Evolutionary conservation across 1,140 invertebrate species (phyloP), one percentile per base, ranked within the genome.

Genomic region (Sinonovacula constricta): DNA sequence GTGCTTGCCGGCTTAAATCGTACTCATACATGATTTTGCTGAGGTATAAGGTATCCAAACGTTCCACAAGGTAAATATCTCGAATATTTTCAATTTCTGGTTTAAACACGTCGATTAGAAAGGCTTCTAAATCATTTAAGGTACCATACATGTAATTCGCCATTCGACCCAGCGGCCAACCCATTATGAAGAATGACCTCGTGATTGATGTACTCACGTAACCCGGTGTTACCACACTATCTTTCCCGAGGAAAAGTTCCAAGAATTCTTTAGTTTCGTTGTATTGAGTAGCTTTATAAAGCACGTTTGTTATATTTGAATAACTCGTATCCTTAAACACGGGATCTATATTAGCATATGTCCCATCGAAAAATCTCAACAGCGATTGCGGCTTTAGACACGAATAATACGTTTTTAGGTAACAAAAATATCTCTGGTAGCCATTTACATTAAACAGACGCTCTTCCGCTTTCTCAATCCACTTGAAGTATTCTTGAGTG

Each of bases 301-400:
- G 30, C 39, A 80, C 79, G 10, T 68, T 53, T 15, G 15, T 26
- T 5, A 80, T 54, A 33, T 75, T 75, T 26, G 18, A 31, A 74
- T 75, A 80, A 31, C 68, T 62, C 36, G 26, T 22, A 51, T 68
- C 63, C 39, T 60, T 24, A 45, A 80, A 80, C 2, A 80, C 65
- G 1, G 63, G 15, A 39, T 80, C 62, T 45, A 79, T 24, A 30
- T 59, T 28, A 26, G 63, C 54, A 36, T 65, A 75, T 30, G 79
- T 80, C 5, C 78, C 79, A 34, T 80, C 79, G 54, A 80, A 80
- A 30, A 80, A 51, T 15, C 79, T 31, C 10, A 80, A n/a, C 5
- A 80, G 0, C 1, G 79, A 80, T 30, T 75, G 71, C 0, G 79
- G 79, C 34, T 63, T 67, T 54, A 63, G 3, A 63, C 79, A 80